Base-by-base conservation (phyloP, 2,888 invertebrate species). In the Orthosia gothica region DNA sequence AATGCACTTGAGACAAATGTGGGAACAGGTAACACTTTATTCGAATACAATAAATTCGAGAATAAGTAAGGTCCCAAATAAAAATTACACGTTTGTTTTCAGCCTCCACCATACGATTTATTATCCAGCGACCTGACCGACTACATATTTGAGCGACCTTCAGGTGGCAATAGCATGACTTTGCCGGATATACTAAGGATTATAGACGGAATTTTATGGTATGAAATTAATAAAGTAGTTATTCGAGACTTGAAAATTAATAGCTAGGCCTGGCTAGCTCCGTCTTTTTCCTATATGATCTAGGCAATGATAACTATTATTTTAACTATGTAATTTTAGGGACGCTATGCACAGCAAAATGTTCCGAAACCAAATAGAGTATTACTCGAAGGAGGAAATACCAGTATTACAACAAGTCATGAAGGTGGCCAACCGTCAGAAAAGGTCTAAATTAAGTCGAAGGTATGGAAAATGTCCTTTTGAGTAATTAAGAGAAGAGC, bases 311-410 rank as follows among this genome's bases (percentile, higher is more conserved):
- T 49, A 15, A 40, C 9, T 45, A 49, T 58, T 0, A 18, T 49
- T 50, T 32, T 62, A 20, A 12, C 4, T 20, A 57, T 69, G 3
- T 15, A 1, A 81, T 89, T 91, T 20, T 83, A 96, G 96, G 96
- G 94, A 96, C 67, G 94, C 96, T 0, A 84, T 96, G 58, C 96
- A 96, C 65, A 94, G 94, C 82, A 96, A 96, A 87, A 94, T 95
- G 94, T 95, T 96, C 66, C 92, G 83, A 68, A 87, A 93, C 40
- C 95, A 95, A 89, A 90, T 96, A 18, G 84, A 94, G 74, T 94
- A 89, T 74, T 96, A 93, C 70, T 87, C 95, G 0, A 94, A 93
- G 70, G 96, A 96, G 82, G 94, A 95, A 79, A 89, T 96, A 63
- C 96, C 96, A 0, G 95, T 95, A 3, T 92, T 93, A 83, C 73